Evolutionary conservation across 2,888 invertebrate genomes (phyloP), one percentile per base, ranked within the genome.

Genomic region (Drosophila suboccidentalis): DNA sequence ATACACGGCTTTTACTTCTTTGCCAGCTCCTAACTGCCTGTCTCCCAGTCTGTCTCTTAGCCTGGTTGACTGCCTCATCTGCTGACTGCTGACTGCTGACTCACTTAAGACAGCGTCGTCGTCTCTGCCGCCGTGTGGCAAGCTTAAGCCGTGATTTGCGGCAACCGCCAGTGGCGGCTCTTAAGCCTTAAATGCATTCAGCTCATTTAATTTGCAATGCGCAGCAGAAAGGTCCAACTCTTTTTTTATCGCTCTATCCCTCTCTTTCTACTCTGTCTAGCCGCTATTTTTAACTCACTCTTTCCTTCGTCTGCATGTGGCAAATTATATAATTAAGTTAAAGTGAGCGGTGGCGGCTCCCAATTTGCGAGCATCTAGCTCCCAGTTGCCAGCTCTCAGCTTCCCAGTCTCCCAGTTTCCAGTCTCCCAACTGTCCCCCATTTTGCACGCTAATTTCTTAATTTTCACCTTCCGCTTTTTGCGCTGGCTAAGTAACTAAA

Each of bases 401-500:
- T 11, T 43, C 43, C 17, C 43, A 49, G 57, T 29, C 49, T 26
- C 13, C 47, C 43, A 49, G 57, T 29, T 54, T 26, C 13, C 47
- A 32, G 62, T n/a, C 49, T 65, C 36, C 58, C 71, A 71, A 58
- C 29, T 69, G 46, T 62, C 67, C 75, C 80, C 79, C 67, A 70
- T 79, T 65, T 54, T 69, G 67, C 29, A 67, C 73, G 78, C 78
- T 91, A 91, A 90, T 90, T 90, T 91, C 91, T 91, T 90, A 91
- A 91, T 90, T 91, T 90, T 80, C 84, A 91, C 91, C 90, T 90
- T 91, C 91, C 90, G 91, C 84, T 90, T 71, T 71, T 71, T 78
- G 69, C 57, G 66, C 78, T 80, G 63, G 60, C 54, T 64, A 66
- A 66, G 29, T 32, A 59, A 60, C 57, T 34, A 59, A 47, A 60